Base-by-base conservation (phyloP, 2,113 vertebrate species). In the Poeciliopsis retropinna region DNA sequence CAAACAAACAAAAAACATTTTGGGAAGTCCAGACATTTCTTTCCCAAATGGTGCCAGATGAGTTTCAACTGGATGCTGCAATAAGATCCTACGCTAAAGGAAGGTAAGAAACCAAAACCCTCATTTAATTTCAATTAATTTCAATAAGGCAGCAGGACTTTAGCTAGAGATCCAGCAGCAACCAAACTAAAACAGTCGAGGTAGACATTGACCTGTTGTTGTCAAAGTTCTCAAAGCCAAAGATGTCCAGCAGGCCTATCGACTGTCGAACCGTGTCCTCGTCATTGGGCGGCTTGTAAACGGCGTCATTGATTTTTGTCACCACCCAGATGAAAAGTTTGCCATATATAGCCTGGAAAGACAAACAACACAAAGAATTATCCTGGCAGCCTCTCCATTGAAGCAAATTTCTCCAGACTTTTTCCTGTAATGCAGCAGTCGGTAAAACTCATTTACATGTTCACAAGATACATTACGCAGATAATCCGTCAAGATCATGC, bases 201-300 rank as follows among this genome's bases (percentile, higher is more conserved):
- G 17, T 1, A 11, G 65, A 64, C 3, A 19, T 67, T 8, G 89
- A 99, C 98, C 98, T 99, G 91, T 99, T 99, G 70, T 93, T 95
- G n/a, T 75, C 92, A 84, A 99, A 99, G 87, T 99, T 98, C 93
- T 99, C 98, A 94, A 99, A 99, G 31, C 98, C 98, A 83, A 99
- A 99, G 92, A 99, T 99, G 82, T 99, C 98, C 27, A 99, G 91
- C 37, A 99, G 91, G 34, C 98, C 98, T 3, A 98, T 96, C 19
- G 96, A 94, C 47, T 94, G 95, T 57, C 28, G 80, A 28, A 82
- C 77, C 5, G 86, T 70, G 15, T 79, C 83, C 15, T 93, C 69
- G 14, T 96, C 93, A 72, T 95, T 93, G 13, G 93, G 0, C 0
- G 92, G 88, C 3, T 94, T 97, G 93, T 92, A 96, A 90, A 98